A percentile compares a stretch with the other conserved stretches of the same genome.
phyloP scores from a whole-genome alignment of 2,113 vertebrate genomes.

The Cnemophilus loriae region DNA sequence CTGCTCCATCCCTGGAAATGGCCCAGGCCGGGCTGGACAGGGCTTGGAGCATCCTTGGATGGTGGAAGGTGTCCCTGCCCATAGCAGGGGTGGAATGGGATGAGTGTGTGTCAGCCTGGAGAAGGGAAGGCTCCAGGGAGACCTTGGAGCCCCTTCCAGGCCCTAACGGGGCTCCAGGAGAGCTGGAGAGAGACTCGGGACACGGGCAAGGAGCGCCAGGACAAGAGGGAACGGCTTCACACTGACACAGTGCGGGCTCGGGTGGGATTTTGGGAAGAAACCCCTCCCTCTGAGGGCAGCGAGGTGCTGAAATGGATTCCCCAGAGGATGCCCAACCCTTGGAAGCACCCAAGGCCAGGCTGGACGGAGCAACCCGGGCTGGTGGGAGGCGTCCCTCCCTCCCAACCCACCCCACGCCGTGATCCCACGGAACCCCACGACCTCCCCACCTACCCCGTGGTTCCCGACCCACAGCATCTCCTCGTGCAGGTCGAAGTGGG shows the following conservation, averaged over 20 bases:
- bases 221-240: not conserved
- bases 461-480: conserved; percentile 97
- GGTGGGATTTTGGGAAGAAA: not conserved
- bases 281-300: not conserved
- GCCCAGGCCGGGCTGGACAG: accelerated
- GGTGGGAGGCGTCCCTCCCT: too few species aligned
- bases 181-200: not conserved
- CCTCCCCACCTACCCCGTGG: conserved; percentile 82
- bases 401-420: not conserved
- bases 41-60: not conserved
- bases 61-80: too few species aligned
- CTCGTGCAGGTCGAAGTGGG: conserved; percentile 93
- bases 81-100: not conserved
- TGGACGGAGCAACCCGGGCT: not conserved
- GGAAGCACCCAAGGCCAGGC: not conserved
- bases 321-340: not conserved
- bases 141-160: not conserved
- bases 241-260: not conserved
- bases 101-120: too few species aligned
- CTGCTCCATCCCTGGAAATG: not conserved
- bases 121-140: not conserved
- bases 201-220: not conserved
- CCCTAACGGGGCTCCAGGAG: not conserved
- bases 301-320: not conserved
- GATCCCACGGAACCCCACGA: not conserved